phyloP scores from a whole-genome alignment of 2,797 vertebrate species.

The Pseudochaenichthys georgianus region DNA sequence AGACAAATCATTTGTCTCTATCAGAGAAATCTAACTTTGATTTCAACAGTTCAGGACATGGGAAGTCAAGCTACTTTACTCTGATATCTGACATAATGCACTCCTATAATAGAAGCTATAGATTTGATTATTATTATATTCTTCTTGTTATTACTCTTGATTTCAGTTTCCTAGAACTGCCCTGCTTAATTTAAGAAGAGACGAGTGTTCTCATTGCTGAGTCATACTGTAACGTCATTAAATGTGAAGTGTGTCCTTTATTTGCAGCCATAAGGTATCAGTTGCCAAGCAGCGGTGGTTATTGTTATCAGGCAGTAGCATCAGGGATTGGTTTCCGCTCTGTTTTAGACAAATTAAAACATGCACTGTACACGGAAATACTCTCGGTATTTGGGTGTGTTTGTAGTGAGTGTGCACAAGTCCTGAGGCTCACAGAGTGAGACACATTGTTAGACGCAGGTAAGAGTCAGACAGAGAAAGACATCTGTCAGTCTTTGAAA shows the following conservation, averaged over 20 bases:
- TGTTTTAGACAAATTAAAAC: slow-evolving; percentile 62
- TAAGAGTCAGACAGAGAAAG: slow-evolving; percentile 65
- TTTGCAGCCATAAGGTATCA: slow-evolving; percentile 54
- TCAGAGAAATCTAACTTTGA: slow-evolving; percentile 16
- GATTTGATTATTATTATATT: slow-evolving; percentile 11
- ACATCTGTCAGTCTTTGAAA: slow-evolving; percentile 77
- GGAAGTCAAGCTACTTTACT: slow-evolving; percentile 17
- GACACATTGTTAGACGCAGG: slow-evolving; percentile 61
- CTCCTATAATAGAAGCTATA: neutral
- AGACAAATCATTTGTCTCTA: slow-evolving; percentile 18
- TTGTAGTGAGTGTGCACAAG: slow-evolving; percentile 20
- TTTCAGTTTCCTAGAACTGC: neutral
- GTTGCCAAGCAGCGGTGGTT: slow-evolving; percentile 54
- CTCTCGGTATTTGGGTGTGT: slow-evolving; percentile 12
- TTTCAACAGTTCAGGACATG: neutral
- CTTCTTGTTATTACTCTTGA: neutral
- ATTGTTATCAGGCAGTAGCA: slow-evolving; percentile 69
- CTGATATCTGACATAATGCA: slow-evolving; percentile 16
- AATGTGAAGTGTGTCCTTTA: slow-evolving; percentile 37
- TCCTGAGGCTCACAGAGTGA: slow-evolving; percentile 53
- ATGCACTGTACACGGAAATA: slow-evolving; percentile 42
- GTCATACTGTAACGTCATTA: slow-evolving; percentile 34
- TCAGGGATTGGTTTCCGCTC: slow-evolving; percentile 82
- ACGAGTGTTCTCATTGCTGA: slow-evolving; percentile 27
- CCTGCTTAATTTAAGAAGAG: slow-evolving; percentile 29